Percentiles rank a stretch among this genome's conserved stretches.
These are phyloP conservation scores for Leucopsar rothschildi DNA, from an alignment of 2,113 vertebrate genomes.

Conservation along the genomic window DNA sequence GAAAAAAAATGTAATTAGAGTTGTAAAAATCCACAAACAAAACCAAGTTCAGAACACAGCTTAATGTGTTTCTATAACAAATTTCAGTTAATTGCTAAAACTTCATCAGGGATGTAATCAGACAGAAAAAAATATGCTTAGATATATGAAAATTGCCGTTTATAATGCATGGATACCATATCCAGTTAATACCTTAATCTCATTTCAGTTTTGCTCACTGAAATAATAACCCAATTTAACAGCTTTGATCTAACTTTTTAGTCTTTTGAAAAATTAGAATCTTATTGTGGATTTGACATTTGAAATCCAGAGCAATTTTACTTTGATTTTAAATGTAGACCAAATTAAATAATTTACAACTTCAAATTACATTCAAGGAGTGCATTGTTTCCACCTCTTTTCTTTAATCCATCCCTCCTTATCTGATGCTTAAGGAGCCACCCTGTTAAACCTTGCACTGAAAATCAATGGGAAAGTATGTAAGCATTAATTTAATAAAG, in stretches of 20 bases:
- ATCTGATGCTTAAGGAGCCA: neutral
- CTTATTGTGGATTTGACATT: neutral
- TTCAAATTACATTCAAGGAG: neutral
- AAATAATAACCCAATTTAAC: neutral
- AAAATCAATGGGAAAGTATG: neutral
- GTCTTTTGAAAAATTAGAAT: neutral
- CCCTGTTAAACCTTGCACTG: neutral
- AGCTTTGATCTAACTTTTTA: neutral
- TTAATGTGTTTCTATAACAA: neutral
- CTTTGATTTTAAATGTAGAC: neutral
- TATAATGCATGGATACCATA: neutral
- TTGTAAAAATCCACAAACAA: neutral
- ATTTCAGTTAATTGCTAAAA: neutral
- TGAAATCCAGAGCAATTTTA: neutral
- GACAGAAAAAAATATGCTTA: neutral
- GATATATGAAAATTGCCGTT: neutral
- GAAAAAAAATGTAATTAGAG: neutral
- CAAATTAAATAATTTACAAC: neutral
- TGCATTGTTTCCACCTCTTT: neutral
- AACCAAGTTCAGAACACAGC: neutral
- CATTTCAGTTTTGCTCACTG: neutral
- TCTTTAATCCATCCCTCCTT: neutral
- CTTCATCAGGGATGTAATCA: neutral
- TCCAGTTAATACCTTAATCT: neutral
- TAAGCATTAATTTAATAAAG: neutral